Evolutionary conservation across 1,140 invertebrate species (phyloP), one percentile per base, ranked within the genome.

Genomic region (Phortica variegata): DNA sequence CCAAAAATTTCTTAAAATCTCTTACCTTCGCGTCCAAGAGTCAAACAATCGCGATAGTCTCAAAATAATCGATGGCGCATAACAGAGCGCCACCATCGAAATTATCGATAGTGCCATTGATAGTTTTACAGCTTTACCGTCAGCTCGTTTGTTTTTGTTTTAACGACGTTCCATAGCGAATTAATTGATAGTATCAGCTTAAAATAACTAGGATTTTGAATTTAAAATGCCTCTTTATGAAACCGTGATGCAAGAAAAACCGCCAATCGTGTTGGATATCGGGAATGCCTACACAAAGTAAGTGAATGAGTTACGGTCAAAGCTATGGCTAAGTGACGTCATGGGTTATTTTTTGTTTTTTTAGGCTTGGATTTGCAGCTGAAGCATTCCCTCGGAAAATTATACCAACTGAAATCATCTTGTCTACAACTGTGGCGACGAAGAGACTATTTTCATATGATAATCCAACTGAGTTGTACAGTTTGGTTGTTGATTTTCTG

Each of bases 231-330:
- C 85, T 9, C 66, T 87, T 5, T 94, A 91, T 66, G 91, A 94
- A 78, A 83, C 85, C 18, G 81, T 88, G 47, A 86, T 87, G 53
- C 86, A 86, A 58, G 92, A 95, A 51, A 95, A 95, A 75, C 86
- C 90, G 75, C 84, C 89, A 12, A 87, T 97, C 1, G 87, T 97
- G 2, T 75, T 97, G 47, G 94, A 98, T 75, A 87, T 98, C 52
- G 95, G 95, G 31, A 81, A 83, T 32, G 90, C 90, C 21, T 97
- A 94, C 65, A 97, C 95, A 2, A 97, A 97, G 92, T 96, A 81
- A 82, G 78, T 77, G 13, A 17, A 26, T 51, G n/a, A n/a, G 19
- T 10, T 34, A 8, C 23, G 26, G 16, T 1, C 29, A 16, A 20
- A 21, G 12, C 10, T 18, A n/a, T n/a, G n/a, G n/a, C n/a, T n/a